phyloP scores from a whole-genome alignment of 2,797 vertebrate genomes.

The Chiloscyllium punctatum region DNA sequence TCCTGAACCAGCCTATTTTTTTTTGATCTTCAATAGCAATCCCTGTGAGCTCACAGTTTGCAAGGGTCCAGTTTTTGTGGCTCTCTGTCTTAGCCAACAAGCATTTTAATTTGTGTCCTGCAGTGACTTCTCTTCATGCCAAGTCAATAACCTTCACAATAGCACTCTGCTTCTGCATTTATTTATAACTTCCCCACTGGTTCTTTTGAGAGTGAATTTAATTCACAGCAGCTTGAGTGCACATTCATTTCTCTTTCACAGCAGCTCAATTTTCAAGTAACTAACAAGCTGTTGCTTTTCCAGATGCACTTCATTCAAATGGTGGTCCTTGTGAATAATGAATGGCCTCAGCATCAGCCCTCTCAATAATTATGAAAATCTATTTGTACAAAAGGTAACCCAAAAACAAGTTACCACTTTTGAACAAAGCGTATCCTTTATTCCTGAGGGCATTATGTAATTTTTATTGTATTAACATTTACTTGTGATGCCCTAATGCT shows the following conservation, averaged over 20 bases:
- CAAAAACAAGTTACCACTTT: background rate
- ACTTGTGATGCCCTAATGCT: background rate
- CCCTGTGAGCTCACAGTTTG: background rate
- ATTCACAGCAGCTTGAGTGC: constrained; percentile 35
- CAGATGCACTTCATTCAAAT: background rate
- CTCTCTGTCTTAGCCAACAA: background rate
- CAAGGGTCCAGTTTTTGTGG: background rate
- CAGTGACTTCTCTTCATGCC: background rate
- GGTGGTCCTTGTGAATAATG: constrained; percentile 4
- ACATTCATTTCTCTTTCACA: constrained; percentile 32
- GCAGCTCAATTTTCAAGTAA: constrained; percentile 25
- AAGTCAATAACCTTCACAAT: constrained; percentile 24
- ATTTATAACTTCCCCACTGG: constrained; percentile 33
- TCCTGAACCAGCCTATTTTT: background rate
- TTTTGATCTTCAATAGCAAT: constrained; percentile 4
- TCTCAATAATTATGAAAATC: constrained; percentile 29
- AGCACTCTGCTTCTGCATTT: background rate
- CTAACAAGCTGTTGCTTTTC: constrained; percentile 35
- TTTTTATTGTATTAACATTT: background rate
- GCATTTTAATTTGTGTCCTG: constrained; percentile 28
- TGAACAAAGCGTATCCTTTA: background rate
- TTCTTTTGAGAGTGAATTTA: constrained; percentile 30
- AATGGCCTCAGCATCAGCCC: background rate
- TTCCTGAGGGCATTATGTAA: background rate
- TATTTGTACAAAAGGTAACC: background rate